Conservation (phyloP, 2,797 vertebrate species). For the Cygnus olor region DNA sequence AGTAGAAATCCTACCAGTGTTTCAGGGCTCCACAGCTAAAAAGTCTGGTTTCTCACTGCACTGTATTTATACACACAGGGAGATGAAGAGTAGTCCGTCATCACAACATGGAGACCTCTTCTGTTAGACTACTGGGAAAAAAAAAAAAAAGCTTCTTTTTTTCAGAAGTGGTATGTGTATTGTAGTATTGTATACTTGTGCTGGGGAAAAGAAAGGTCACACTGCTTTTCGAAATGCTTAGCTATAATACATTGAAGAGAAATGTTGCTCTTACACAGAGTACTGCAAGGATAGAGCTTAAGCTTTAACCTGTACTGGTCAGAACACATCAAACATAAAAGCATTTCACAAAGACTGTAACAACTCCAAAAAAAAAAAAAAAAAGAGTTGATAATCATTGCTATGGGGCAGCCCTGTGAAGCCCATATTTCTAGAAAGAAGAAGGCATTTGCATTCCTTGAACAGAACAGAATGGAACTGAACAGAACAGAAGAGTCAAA, state of each 20-base stretch:
- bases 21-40: background rate
- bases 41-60: background rate
- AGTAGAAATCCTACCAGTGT: background rate
- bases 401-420: background rate
- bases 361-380: background rate
- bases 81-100: background rate
- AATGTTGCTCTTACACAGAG: background rate
- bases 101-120: background rate
- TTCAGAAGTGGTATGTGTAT: background rate
- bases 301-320: background rate
- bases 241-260: background rate
- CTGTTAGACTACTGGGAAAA: fast-evolving
- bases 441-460: background rate
- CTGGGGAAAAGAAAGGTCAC: background rate
- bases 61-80: background rate
- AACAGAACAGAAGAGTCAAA: background rate
- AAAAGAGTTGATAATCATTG: background rate
- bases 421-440: background rate
- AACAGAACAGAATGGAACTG: background rate
- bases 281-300: background rate
- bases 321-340: background rate
- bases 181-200: background rate
- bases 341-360: background rate
- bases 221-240: background rate
- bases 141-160: background rate